phyloP scores from a whole-genome alignment of 2,113 vertebrate genomes.

The Percina caprodes region DNA sequence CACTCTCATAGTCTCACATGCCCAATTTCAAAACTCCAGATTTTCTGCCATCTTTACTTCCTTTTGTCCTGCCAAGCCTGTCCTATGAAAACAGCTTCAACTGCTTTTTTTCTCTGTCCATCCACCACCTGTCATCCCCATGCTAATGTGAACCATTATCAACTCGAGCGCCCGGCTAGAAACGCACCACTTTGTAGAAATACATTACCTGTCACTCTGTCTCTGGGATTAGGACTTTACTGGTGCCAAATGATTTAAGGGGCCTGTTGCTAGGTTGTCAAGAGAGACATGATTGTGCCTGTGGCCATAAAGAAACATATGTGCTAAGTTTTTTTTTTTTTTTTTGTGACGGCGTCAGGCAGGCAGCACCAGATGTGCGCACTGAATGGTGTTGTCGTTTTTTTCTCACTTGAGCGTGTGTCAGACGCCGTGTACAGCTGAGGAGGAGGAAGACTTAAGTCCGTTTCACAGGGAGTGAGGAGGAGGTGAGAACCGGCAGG shows the following conservation, averaged over 20 bases:
- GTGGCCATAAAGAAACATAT: slow-evolving; percentile 76
- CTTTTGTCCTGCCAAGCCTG: slow-evolving; percentile 65
- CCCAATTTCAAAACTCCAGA: slow-evolving; percentile 66
- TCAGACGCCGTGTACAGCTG: slow-evolving; percentile 64
- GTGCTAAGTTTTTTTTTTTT: slow-evolving; percentile 41
- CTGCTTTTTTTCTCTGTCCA: slow-evolving; percentile 32
- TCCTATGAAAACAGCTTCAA: slow-evolving; percentile 27
- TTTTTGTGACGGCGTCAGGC: slow-evolving; percentile 48
- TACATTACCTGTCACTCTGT: slow-evolving; percentile 78
- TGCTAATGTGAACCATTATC: slow-evolving; percentile 74
- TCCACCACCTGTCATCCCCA: slow-evolving; percentile 65
- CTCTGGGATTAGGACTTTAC: slow-evolving; percentile 73
- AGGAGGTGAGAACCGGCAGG: slow-evolving; percentile 73
- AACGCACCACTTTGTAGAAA: slow-evolving; percentile 63
- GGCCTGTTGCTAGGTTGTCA: slow-evolving; percentile 67
- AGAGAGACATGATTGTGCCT: slow-evolving; percentile 72
- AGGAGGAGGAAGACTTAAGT: slow-evolving; percentile 54
- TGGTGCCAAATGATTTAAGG: slow-evolving; percentile 74
- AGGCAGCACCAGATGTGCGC: slow-evolving; percentile 74
- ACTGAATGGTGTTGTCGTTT: slow-evolving; percentile 60
- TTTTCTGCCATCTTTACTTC: slow-evolving; percentile 73
- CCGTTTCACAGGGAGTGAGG: slow-evolving; percentile 60
- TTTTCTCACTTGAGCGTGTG: slow-evolving; percentile 57
- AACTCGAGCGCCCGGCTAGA: slow-evolving; percentile 52
- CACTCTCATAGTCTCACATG: slow-evolving; percentile 52